Evolutionary conservation across 1,140 invertebrate species (phyloP).

Genomic region (Druon quercuslanigerum): DNA sequence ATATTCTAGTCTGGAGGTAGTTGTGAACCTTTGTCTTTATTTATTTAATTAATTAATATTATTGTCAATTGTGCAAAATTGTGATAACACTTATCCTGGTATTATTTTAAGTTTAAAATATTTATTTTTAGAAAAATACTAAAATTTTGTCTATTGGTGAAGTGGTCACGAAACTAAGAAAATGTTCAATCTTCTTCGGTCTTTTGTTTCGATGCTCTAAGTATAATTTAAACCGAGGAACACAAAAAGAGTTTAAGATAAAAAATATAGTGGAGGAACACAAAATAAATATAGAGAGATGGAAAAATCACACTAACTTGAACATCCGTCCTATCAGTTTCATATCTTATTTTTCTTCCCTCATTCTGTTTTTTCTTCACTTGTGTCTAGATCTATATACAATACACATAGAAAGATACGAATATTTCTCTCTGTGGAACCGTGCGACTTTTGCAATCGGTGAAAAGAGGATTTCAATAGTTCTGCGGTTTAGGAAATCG

Average conservation of each 20-base stretch:
- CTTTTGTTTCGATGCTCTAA: neutral
- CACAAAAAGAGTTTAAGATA: neutral
- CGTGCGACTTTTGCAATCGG: neutral
- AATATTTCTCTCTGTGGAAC: neutral
- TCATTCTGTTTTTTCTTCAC: neutral
- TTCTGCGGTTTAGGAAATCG: constrained; percentile 1
- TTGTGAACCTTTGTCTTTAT: no score
- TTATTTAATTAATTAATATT: no score
- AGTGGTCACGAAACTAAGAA: neutral
- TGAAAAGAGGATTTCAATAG: neutral
- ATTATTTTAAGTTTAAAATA: no score
- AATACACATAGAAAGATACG: neutral
- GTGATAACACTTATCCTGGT: no score
- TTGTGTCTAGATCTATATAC: neutral
- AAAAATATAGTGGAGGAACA: neutral
- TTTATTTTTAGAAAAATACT: no score
- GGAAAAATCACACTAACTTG: constrained; percentile 6
- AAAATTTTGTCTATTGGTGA: no score
- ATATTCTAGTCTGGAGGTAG: no score
- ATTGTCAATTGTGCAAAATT: no score
- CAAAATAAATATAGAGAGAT: neutral
- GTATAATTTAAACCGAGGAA: neutral
- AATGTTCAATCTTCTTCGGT: neutral
- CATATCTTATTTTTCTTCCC: neutral
- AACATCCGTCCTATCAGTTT: neutral